Base-by-base conservation (phyloP, 2,888 invertebrate species). In the Caenorhabditis imperialis region DNA sequence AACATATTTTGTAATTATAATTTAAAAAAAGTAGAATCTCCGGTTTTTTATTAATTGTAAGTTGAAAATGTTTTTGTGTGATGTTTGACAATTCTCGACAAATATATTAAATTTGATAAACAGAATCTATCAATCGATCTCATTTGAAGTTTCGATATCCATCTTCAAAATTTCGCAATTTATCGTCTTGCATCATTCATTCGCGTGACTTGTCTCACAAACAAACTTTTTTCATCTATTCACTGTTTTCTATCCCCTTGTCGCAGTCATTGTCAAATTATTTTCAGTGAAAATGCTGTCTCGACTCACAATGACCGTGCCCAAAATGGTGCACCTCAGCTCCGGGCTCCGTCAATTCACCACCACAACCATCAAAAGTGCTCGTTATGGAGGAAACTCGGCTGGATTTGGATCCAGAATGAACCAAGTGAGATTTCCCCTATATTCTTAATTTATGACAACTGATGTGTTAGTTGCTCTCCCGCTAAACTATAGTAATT, bases 211-310 rank as follows among this genome's bases (percentile, higher is more conserved):
- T n/a, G 16, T 20, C 30, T 6, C 30, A 6, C 30, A 7, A 30
- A 10, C 10, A 7, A 7, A 6, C 30, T 30, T 7, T 30, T 30
- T 30, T 30, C 10, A 6, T n/a, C n/a, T n/a, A n/a, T n/a, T n/a
- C n/a, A n/a, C n/a, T n/a, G n/a, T n/a, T n/a, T n/a, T n/a, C n/a
- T n/a, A n/a, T n/a, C n/a, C n/a, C n/a, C n/a, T n/a, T n/a, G n/a
- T n/a, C n/a, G n/a, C n/a, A n/a, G n/a, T 12, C 30, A 10, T 44
- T 58, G 23, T 25, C 16, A 23, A 33, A 12, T 22, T 14, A 18
- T 30, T 60, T 65, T 44, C 44, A 53, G 51, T 37, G 22, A 55
- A 63, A 67, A 81, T 81, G 81, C 48, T 81, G 22, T 81, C 79
- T 27, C 78, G 81, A 51, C 65, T 81, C 25, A 69, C 77, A 2